phyloP scores from a whole-genome alignment of 2,888 invertebrate species.

The Drosophila tanythrix region DNA sequence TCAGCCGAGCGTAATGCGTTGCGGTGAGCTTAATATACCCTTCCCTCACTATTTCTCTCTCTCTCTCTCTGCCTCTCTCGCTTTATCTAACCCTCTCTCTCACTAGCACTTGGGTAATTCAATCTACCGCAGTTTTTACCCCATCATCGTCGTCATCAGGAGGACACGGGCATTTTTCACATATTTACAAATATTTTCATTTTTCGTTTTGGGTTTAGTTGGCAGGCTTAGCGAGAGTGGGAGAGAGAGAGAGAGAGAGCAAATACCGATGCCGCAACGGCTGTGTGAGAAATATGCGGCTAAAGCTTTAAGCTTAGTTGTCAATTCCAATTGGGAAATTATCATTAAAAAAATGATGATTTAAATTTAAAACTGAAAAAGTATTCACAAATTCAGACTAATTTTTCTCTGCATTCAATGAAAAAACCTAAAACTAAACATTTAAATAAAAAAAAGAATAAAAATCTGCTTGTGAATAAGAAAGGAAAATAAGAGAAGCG shows the following conservation, averaged over 20 bases:
- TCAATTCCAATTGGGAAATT: background rate
- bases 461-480: background rate
- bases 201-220: conserved; percentile 50
- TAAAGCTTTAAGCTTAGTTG: conserved; percentile 18
- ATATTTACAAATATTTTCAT: conserved; percentile 76
- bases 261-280: conserved; percentile 40
- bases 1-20: conserved; percentile 52
- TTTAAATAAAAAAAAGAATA: conserved; percentile 13
- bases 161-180: conserved; percentile 62
- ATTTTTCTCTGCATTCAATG: background rate
- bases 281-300: conserved; percentile 37
- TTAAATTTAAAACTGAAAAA: background rate
- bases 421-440: conserved; percentile 12
- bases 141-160: conserved; percentile 21
- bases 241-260: background rate
- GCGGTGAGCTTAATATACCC: conserved; percentile 32
- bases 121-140: conserved; percentile 73
- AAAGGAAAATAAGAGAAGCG: background rate
- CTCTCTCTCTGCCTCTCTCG: background rate
- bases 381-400: background rate
- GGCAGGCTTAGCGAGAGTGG: conserved; percentile 28
- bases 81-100: background rate
- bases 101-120: conserved; percentile 64
- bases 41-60: background rate
- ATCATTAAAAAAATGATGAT: background rate